phyloP scores from a whole-genome alignment of 1,140 invertebrate genomes.

The Akabosia matsudoensis region DNA sequence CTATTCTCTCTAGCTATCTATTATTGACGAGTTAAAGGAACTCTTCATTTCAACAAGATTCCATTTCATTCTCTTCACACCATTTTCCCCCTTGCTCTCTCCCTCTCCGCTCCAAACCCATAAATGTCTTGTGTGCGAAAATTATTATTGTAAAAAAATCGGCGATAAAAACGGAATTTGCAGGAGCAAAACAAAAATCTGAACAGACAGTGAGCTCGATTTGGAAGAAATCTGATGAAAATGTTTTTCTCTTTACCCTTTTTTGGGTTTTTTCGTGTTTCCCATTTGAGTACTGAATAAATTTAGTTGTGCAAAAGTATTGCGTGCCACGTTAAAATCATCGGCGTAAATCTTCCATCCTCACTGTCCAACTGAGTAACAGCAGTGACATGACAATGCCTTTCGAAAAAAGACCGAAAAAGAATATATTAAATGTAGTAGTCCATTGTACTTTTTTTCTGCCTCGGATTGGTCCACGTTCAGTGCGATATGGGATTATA shows the following conservation, averaged over 20 bases:
- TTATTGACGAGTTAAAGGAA: background rate
- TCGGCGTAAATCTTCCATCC: constrained; percentile 8
- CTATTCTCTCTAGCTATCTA: background rate
- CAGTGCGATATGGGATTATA: background rate
- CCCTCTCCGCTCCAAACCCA: background rate
- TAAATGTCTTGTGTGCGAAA: constrained; percentile 15
- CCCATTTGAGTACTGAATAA: background rate
- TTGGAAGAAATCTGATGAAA: no score
- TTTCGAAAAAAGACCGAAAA: background rate
- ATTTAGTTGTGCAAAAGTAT: background rate
- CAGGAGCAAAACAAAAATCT: background rate
- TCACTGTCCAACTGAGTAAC: background rate
- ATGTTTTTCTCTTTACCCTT: background rate
- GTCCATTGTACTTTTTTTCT: no score
- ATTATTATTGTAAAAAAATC: constrained; percentile 4
- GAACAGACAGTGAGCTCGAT: background rate
- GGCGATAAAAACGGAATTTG: background rate
- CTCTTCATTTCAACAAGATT: background rate
- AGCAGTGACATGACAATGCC: background rate
- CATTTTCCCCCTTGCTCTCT: background rate
- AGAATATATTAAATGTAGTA: background rate
- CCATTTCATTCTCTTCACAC: background rate
- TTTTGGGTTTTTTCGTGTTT: constrained; percentile 14
- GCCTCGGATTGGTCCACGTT: background rate
- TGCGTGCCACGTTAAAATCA: constrained; percentile 5